Evolutionary conservation across 2,888 invertebrate genomes (phyloP).

Genomic region (Drymonia ruficornis): DNA sequence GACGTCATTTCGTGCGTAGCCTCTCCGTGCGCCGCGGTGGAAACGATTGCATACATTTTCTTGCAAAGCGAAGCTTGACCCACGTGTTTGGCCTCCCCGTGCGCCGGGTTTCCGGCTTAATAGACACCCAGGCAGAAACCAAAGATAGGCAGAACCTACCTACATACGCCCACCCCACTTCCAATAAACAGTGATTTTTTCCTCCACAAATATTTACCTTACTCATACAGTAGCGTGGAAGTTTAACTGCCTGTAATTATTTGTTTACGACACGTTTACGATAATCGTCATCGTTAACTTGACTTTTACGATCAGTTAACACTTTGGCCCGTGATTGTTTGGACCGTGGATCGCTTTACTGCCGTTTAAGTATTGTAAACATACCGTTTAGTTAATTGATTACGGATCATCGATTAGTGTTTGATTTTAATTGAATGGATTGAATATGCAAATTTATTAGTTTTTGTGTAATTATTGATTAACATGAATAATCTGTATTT

Average conservation of each 20-base stretch:
- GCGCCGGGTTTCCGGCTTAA: no score
- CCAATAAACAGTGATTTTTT: background rate
- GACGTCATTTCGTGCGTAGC: no score
- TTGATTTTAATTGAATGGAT: slow-evolving; percentile 5
- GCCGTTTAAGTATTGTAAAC: slow-evolving; percentile 67
- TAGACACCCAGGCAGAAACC: no score
- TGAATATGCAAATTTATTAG: slow-evolving; percentile 4
- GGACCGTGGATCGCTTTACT: slow-evolving; percentile 49
- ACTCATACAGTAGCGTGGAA: slow-evolving; percentile 40
- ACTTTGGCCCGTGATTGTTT: slow-evolving; percentile 71
- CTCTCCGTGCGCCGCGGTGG: no score
- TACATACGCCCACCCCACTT: no score
- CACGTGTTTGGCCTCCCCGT: no score
- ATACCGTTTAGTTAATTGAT: slow-evolving; percentile 31
- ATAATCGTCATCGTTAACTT: slow-evolving; percentile 75
- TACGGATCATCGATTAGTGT: slow-evolving; percentile 10
- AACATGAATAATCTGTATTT: background rate
- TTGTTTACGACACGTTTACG: slow-evolving; percentile 81
- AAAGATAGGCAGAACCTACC: no score
- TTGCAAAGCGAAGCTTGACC: no score
- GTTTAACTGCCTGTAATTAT: slow-evolving; percentile 68
- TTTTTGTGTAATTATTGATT: background rate
- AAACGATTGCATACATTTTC: no score
- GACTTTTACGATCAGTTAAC: slow-evolving; percentile 81
- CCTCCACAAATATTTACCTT: slow-evolving; percentile 35